Evolutionary conservation across 2,797 vertebrate genomes (phyloP), one percentile per base, ranked within the genome.

Genomic region (Hybognathus amarus): DNA sequence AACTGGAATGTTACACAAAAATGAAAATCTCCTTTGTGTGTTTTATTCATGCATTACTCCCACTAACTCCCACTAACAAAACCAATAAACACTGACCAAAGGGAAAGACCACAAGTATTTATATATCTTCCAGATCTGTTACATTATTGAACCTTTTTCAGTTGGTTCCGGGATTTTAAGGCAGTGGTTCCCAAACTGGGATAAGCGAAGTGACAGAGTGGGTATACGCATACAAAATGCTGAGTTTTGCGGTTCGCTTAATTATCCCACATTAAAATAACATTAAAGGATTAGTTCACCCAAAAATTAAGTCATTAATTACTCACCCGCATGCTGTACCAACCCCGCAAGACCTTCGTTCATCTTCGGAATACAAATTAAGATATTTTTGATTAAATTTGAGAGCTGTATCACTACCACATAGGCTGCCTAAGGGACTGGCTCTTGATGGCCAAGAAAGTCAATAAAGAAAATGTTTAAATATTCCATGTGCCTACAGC

Each of bases 1-100:
- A 80, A 61, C 9, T 63, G 18, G 18, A 81, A 73, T 2, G 22
- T 50, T 36, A 64, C 27, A n/a, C 30, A 61, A 64, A 69, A 73
- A 47, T 45, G 15, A n/a, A 76, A 59, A 59, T 22, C 2, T 11
- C 12, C 3, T 45, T 61, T 38, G 27, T 61, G 36, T 42, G 36
- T 54, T 45, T 80, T 47, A 61, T 45, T 47, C 20, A 61, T 33
- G 20, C 22, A 47, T 13, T 18, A 33, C 17, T 42, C 27, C 78
- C 68, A 80, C 17, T 15, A 42, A 42, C 13, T 6, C n/a, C n/a
- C n/a, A n/a, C n/a, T n/a, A 13, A 24, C 36, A 61, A 17, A 61
- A 76, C 24, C 59, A 27, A 27, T 13, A 13, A 80, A 70, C 40
- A 70, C 50, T 15, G 10, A 22, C 18, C n/a, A 69, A 27, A 61